Percentiles rank a stretch among this genome's conserved stretches.
phyloP scores from a whole-genome alignment of 2,113 vertebrate genomes.

The Serinus canaria region DNA sequence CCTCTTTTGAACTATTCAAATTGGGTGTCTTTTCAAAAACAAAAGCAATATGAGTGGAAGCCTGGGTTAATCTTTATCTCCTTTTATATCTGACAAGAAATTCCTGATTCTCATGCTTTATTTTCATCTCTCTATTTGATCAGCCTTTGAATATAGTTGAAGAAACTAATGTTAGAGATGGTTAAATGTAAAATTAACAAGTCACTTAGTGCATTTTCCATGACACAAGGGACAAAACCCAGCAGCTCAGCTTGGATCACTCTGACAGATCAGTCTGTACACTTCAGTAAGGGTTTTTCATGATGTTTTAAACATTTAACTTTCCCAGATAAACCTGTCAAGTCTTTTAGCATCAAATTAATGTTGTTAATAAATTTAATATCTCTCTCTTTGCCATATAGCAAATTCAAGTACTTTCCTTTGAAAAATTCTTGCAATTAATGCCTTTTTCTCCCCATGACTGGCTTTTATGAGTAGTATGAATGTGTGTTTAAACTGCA shows the following conservation, averaged over 20 bases:
- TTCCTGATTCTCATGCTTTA: not conserved
- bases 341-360: not conserved
- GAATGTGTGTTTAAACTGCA: not conserved
- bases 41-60: not conserved
- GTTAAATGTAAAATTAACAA: not conserved
- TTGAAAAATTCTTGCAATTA: not conserved
- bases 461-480: not conserved
- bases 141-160: not conserved
- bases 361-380: not conserved
- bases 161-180: not conserved
- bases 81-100: not conserved
- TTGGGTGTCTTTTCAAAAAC: slow-evolving; percentile 15
- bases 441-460: not conserved
- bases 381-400: not conserved
- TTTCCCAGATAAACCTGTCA: not conserved
- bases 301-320: not conserved
- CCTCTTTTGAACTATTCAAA: not conserved
- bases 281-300: not conserved
- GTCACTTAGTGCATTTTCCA: not conserved
- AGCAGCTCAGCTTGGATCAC: not conserved
- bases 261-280: not conserved
- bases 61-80: not conserved
- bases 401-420: not conserved
- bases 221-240: not conserved
- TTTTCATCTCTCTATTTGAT: not conserved